phyloP scores from a whole-genome alignment of 2,797 vertebrate species.

The Chaetophractus vellerosus region DNA sequence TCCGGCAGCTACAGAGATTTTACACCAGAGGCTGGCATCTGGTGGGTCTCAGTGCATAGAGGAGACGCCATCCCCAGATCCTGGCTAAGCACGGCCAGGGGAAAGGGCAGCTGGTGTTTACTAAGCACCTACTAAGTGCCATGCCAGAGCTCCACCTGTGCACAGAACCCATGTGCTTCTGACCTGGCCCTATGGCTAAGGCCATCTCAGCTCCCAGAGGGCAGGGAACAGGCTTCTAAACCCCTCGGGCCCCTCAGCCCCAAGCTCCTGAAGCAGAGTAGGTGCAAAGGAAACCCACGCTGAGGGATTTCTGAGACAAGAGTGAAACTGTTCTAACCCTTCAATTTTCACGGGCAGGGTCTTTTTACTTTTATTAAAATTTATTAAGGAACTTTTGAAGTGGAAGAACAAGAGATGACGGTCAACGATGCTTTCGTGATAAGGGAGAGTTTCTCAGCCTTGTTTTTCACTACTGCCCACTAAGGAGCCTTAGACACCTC shows the following conservation, averaged over 20 bases:
- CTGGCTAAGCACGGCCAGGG: not conserved
- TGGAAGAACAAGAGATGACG: not conserved
- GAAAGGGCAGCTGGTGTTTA: not conserved
- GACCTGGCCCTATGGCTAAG: accelerated
- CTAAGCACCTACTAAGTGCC: not conserved
- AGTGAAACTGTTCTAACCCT: not conserved
- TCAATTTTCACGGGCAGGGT: not conserved
- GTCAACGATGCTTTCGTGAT: accelerated
- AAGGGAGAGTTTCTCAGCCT: not conserved
- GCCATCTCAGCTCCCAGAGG: not conserved
- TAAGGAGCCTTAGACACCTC: accelerated
- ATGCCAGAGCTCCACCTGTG: accelerated
- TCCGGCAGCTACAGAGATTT: no score
- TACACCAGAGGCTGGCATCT: not conserved
- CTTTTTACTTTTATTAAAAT: not conserved
- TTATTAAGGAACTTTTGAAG: not conserved
- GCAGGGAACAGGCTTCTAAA: not conserved
- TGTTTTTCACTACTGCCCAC: not conserved
- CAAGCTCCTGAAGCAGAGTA: not conserved
- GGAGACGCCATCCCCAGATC: no score
- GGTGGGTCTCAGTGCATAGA: not conserved
- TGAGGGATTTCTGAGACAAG: not conserved
- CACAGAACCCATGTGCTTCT: not conserved
- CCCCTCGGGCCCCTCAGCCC: not conserved
- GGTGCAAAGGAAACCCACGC: not conserved